These are phyloP conservation scores for Panagrolaimus sp. DNA, from an alignment of 1,140 invertebrate species.

Conservation along the genomic window DNA sequence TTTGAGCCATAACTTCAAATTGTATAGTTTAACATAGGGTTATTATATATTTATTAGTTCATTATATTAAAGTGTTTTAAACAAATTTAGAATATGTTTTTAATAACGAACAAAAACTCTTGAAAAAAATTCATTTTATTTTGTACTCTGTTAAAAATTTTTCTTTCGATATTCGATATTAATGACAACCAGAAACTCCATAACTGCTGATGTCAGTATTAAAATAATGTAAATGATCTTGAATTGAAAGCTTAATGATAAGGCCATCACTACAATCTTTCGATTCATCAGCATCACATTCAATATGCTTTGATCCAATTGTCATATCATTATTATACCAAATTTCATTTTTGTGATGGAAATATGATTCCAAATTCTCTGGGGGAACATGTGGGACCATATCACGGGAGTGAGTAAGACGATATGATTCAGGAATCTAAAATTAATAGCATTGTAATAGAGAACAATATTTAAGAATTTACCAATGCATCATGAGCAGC, in stretches of 20 bases:
- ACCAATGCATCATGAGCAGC: slow-evolving; percentile 28
- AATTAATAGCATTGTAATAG: background rate
- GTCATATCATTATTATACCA: slow-evolving; percentile 47
- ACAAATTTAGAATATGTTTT: too few relatives aligned
- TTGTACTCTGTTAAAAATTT: background rate
- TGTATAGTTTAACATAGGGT: too few relatives aligned
- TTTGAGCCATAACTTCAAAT: too few relatives aligned
- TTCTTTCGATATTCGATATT: background rate
- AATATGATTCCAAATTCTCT: slow-evolving; percentile 38
- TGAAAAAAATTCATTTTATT: background rate
- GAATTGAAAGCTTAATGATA: slow-evolving; percentile 20
- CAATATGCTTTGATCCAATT: background rate
- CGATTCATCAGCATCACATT: slow-evolving; percentile 23
- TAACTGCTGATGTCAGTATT: slow-evolving; percentile 12
- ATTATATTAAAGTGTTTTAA: too few relatives aligned
- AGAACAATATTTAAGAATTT: background rate
- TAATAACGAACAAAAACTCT: too few relatives aligned
- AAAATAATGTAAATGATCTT: slow-evolving; percentile 28
- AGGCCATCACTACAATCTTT: slow-evolving; percentile 20
- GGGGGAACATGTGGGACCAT: slow-evolving; percentile 43
- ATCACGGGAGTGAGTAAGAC: background rate
- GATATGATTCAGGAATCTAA: slow-evolving; percentile 12
- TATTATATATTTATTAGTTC: too few relatives aligned
- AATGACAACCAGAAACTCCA: slow-evolving; percentile 20
- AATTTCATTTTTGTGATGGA: slow-evolving; percentile 38